Percentiles rank a stretch among this genome's conserved stretches.
Conservation (phyloP, 2,888 invertebrate genomes). For the Hermaeophaga mercurialis region DNA sequence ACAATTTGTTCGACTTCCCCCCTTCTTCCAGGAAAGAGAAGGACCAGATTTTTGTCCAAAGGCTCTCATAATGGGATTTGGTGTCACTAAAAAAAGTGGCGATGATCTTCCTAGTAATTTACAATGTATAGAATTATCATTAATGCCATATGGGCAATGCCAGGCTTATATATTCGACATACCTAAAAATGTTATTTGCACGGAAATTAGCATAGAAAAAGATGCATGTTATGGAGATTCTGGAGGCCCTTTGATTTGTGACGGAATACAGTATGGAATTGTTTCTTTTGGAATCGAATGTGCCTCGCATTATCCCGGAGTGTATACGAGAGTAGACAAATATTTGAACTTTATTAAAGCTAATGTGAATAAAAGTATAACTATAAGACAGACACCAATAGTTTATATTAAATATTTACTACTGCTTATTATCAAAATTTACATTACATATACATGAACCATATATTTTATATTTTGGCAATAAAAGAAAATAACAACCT, state of each 20-base stretch:
- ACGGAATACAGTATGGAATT: not conserved
- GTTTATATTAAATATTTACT: too few relatives aligned
- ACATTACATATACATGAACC: too few relatives aligned
- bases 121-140: not conserved
- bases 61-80: not conserved
- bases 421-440: too few relatives aligned
- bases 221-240: conserved; percentile 1
- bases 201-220: not conserved
- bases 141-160: not conserved
- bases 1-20: not conserved
- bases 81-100: not conserved
- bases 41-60: not conserved
- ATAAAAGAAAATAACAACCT: too few relatives aligned
- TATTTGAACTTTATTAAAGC: not conserved
- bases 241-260: not conserved
- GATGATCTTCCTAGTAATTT: not conserved
- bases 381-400: too few relatives aligned
- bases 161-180: not conserved
- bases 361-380: too few relatives aligned
- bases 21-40: not conserved
- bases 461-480: too few relatives aligned
- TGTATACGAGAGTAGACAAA: conserved; percentile 7
- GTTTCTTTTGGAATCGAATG: conserved; percentile 1
- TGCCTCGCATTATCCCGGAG: not conserved
- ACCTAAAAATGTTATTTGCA: not conserved